A percentile compares a stretch with the other conserved stretches of the same genome.
Evolutionary conservation across 2,797 vertebrate genomes (phyloP).

Genomic region (Tinamus major): DNA sequence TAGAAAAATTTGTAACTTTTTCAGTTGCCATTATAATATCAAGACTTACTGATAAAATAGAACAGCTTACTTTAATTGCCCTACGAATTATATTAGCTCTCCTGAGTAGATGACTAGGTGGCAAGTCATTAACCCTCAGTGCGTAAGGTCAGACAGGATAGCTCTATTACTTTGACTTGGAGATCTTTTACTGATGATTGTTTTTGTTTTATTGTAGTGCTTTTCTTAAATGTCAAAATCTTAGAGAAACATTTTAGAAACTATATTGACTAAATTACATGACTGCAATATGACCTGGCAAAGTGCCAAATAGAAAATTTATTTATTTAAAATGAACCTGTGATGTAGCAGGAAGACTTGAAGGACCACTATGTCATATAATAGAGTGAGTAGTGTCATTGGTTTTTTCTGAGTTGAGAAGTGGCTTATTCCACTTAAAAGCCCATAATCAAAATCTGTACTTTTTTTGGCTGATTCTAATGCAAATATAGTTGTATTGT

Average conservation of each 20-base stretch:
- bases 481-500: neutral
- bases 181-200: neutral
- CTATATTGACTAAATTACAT: neutral
- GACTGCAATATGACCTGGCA: neutral
- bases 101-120: neutral
- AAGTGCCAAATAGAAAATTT: neutral
- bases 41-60: neutral
- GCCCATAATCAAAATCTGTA: neutral
- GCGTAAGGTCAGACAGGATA: neutral
- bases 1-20: neutral
- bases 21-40: neutral
- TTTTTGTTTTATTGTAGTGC: neutral
- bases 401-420: neutral
- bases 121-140: neutral
- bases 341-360: neutral
- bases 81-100: slow-evolving; percentile 1
- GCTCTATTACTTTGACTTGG: neutral
- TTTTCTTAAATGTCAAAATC: neutral
- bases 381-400: neutral
- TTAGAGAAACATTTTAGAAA: neutral
- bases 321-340: neutral
- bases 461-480: neutral
- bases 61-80: neutral
- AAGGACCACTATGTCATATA: neutral
- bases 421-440: neutral